Evolutionary conservation across 2,797 vertebrate genomes (phyloP).

Genomic region (Danio choprae): DNA sequence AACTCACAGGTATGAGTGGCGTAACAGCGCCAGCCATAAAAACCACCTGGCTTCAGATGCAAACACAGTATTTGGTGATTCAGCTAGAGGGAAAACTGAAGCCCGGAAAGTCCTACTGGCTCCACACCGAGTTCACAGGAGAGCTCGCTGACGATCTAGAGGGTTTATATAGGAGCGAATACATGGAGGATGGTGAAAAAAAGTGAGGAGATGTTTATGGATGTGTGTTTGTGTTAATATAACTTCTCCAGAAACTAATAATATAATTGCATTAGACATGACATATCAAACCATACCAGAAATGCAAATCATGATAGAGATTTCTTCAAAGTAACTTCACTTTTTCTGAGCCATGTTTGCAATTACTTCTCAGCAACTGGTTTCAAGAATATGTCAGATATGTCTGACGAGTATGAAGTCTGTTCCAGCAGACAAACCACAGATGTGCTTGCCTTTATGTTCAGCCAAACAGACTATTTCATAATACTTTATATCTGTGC

Average conservation of each 20-base stretch:
- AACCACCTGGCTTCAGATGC: slow-evolving; percentile 62
- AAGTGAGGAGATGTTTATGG: slow-evolving; percentile 75
- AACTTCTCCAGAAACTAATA: neutral
- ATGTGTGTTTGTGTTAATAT: neutral
- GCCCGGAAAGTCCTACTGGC: slow-evolving; percentile 69
- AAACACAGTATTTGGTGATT: slow-evolving; percentile 88
- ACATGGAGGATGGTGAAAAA: slow-evolving; percentile 61
- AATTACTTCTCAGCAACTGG: neutral
- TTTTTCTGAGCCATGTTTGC: neutral
- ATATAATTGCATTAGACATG: neutral
- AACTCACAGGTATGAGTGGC: slow-evolving; percentile 39
- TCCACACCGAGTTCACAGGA: slow-evolving; percentile 78
- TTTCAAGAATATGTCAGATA: neutral
- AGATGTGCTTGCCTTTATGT: neutral
- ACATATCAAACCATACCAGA: neutral
- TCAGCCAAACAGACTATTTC: neutral
- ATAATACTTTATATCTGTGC: neutral
- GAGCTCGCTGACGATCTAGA: slow-evolving; percentile 90
- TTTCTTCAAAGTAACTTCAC: neutral
- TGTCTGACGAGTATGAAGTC: neutral
- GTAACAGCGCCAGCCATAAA: slow-evolving; percentile 66
- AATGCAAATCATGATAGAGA: neutral
- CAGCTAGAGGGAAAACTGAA: slow-evolving; percentile 70
- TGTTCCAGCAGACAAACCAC: neutral
- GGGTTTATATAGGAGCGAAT: slow-evolving; percentile 95